Percentiles rank a stretch among this genome's conserved stretches.
Evolutionary conservation across 2,113 vertebrate species (phyloP).

Genomic region (Varanus salvator): DNA sequence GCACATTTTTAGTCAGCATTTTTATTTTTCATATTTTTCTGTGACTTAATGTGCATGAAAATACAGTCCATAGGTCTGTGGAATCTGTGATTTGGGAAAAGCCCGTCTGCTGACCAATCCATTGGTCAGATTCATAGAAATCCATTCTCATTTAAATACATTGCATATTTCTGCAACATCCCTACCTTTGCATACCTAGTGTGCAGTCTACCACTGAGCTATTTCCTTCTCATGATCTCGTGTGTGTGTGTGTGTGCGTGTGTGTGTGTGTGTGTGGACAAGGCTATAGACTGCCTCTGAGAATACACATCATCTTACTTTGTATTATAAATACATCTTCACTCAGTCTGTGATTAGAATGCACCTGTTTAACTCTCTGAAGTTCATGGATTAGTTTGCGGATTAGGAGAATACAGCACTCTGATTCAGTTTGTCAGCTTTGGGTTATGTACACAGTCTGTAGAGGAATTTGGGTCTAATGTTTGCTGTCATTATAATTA

Average conservation of each 20-base stretch:
- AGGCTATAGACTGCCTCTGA: background rate
- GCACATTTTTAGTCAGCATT: too few relatives aligned
- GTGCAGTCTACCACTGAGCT: background rate
- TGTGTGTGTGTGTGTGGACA: background rate
- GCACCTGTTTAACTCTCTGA: constrained; percentile 77
- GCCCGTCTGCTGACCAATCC: too few relatives aligned
- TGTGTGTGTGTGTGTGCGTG: background rate
- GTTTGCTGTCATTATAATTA: constrained; percentile 81
- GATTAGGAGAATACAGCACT: constrained; percentile 70
- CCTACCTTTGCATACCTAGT: background rate
- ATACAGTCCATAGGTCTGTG: too few relatives aligned
- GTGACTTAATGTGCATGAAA: too few relatives aligned
- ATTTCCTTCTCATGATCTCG: background rate
- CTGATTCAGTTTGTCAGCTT: constrained; percentile 80
- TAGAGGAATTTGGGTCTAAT: constrained; percentile 80
- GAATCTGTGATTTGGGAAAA: too few relatives aligned
- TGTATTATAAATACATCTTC: constrained; percentile 52
- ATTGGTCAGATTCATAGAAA: too few relatives aligned
- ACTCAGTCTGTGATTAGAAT: constrained; percentile 72
- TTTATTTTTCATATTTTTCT: too few relatives aligned
- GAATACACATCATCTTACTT: constrained; percentile 28
- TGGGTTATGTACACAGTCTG: constrained; percentile 71
- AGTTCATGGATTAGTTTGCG: constrained; percentile 74
- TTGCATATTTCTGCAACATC: too few relatives aligned
- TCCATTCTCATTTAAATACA: too few relatives aligned